A percentile compares a stretch with the other conserved stretches of the same genome.
phyloP scores from a whole-genome alignment of 2,113 vertebrate species.

The Melanotaenia duboulayi region DNA sequence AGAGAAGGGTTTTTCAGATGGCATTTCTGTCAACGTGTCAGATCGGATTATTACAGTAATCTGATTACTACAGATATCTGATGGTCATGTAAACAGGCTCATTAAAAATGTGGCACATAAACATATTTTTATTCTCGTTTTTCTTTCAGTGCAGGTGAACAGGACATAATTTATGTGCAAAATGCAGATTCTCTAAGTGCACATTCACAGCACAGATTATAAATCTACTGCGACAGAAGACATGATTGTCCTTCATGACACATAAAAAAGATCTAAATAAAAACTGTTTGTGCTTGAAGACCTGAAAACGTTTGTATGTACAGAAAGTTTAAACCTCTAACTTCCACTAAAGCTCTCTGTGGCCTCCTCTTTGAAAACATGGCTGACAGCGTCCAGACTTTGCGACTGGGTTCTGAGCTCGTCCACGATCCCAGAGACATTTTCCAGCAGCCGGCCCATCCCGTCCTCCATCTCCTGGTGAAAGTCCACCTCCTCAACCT shows the following conservation, averaged over 20 bases:
- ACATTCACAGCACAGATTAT: conserved; percentile 52
- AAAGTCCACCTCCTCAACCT: conserved; percentile 80
- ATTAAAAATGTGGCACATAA: conserved; percentile 10
- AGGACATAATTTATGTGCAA: conserved; percentile 62
- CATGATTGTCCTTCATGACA: too few species aligned
- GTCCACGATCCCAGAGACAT: conserved; percentile 64
- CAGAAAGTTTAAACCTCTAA: neutral
- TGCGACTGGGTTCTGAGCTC: conserved; percentile 54
- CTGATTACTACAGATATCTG: too few species aligned
- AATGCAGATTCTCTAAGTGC: conserved; percentile 29
- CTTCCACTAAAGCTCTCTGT: conserved; percentile 62
- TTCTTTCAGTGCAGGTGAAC: conserved; percentile 8
- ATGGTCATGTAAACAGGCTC: too few species aligned
- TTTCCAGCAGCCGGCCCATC: conserved; percentile 63
- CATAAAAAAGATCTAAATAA: too few species aligned
- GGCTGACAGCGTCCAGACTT: conserved; percentile 16
- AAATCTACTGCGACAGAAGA: neutral
- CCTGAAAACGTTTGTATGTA: neutral
- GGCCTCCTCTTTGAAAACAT: conserved; percentile 76
- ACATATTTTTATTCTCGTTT: too few species aligned
- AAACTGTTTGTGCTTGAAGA: too few species aligned
- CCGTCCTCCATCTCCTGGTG: conserved; percentile 64
- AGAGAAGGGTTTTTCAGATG: too few species aligned
- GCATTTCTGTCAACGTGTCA: too few species aligned
- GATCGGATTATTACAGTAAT: too few species aligned